Base-by-base conservation (phyloP, 2,888 invertebrate species). In the Meghimatium bilineatum region DNA sequence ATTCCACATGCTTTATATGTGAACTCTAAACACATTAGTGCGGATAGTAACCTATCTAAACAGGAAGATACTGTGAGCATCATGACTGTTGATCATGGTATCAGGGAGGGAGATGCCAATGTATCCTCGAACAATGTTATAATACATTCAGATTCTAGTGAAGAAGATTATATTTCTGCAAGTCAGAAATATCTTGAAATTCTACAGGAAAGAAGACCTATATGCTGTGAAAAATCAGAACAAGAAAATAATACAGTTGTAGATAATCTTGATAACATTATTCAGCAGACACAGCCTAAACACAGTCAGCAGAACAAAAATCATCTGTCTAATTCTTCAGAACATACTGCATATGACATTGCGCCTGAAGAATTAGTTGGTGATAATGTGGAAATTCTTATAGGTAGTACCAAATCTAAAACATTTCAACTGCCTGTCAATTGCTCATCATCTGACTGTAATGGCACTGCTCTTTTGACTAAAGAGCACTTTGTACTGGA, bases 331-430 rank as follows among this genome's bases (percentile, higher is more conserved):
- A 29, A 49, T 52, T 12, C 2, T 52, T 49, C 23, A 20, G 44
- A 32, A 29, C 8, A 44, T 38, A 44, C 14, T 72, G 8, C 29
- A 23, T 32, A 36, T 0, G 2, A 36, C 32, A 60, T 0, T 36
- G 20, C 29, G 36, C 5, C 26, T n/a, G 29, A 52, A 26, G 49
- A 52, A 29, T 23, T 29, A 49, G 12, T 63, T 0, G 23, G 26
- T 67, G 72, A 36, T 26, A 32, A 71, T 23, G n/a, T 77, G 1
- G 67, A 49, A 66, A 23, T 66, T 34, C 60, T 75, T 32, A 34
- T 84, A n/a, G 72, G 56, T 14, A 29, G 34, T n/a, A 66, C 80
- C 36, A 26, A 60, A 36, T 38, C 63, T 32, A 56, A 80, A n/a
- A 75, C 71, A 77, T 60, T 66, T 56, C 52, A 77, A 26, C 26